These are phyloP conservation scores for Cheilosia variabilis DNA, from an alignment of 2,888 invertebrate species.

Conservation along the genomic window DNA sequence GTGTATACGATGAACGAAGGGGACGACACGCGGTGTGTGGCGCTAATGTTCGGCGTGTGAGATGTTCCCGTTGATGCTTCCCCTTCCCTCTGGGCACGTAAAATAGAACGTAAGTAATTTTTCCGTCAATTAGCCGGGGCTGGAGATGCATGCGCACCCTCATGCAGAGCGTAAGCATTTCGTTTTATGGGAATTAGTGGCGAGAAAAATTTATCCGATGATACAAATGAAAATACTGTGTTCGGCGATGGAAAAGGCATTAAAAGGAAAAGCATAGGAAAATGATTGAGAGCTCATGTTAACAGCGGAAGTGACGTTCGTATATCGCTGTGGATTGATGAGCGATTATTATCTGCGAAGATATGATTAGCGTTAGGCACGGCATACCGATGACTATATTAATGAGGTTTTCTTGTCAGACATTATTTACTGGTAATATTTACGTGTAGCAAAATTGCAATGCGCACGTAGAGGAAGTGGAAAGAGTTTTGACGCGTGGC, in stretches of 20 bases:
- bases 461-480: too few species aligned
- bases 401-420: too few species aligned
- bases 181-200: constrained; percentile 10
- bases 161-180: neutral
- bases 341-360: neutral
- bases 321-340: neutral
- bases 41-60: constrained; percentile 6
- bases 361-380: too few species aligned
- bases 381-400: too few species aligned
- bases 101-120: constrained; percentile 31
- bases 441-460: too few species aligned
- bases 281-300: constrained; percentile 42
- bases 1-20: neutral
- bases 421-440: too few species aligned
- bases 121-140: constrained; percentile 11
- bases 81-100: neutral
- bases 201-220: neutral
- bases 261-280: constrained; percentile 18
- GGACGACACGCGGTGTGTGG: neutral
- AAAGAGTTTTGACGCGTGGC: too few species aligned
- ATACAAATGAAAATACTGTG: constrained; percentile 26
- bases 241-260: constrained; percentile 26
- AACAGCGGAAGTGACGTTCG: constrained; percentile 44
- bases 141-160: neutral
- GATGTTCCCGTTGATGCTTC: constrained; percentile 24